Evolutionary conservation across 2,888 invertebrate genomes (phyloP).

Genomic region (Euplexia lucipara): DNA sequence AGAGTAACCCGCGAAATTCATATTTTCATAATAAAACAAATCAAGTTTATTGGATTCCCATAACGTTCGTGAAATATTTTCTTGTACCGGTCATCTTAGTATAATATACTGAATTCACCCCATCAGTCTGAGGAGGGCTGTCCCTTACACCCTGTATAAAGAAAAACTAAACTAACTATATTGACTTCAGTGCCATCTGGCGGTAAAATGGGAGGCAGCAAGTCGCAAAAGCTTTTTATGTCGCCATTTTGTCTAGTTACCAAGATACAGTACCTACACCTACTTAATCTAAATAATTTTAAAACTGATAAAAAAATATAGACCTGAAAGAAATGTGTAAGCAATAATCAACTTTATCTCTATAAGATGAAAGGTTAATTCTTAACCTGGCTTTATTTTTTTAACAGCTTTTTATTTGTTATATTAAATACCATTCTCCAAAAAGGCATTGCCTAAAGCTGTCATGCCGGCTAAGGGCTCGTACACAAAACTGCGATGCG

Average conservation of each 20-base stretch:
- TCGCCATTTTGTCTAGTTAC: background rate
- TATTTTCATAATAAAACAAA: no score
- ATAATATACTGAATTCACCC: no score
- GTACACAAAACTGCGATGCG: no score
- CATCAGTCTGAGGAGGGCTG: no score
- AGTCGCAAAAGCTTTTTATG: constrained; percentile 16
- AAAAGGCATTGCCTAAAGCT: constrained; percentile 26
- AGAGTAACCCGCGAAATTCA: no score
- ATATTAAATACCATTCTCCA: constrained; percentile 13
- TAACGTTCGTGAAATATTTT: no score
- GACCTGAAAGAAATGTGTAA: background rate
- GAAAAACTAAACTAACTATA: no score
- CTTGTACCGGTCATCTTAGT: no score
- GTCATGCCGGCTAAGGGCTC: constrained; percentile 25
- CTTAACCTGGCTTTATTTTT: background rate
- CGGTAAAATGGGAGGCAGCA: no score
- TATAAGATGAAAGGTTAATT: background rate
- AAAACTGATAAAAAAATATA: constrained; percentile 10
- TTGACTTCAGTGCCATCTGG: no score
- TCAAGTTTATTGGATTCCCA: no score
- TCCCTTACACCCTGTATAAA: no score
- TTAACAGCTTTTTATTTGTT: constrained; percentile 6
- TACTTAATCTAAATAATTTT: background rate
- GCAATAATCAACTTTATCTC: background rate
- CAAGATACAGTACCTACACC: background rate